Evolutionary conservation across 1,140 invertebrate species (phyloP).

Genomic region (Orchesella cincta): DNA sequence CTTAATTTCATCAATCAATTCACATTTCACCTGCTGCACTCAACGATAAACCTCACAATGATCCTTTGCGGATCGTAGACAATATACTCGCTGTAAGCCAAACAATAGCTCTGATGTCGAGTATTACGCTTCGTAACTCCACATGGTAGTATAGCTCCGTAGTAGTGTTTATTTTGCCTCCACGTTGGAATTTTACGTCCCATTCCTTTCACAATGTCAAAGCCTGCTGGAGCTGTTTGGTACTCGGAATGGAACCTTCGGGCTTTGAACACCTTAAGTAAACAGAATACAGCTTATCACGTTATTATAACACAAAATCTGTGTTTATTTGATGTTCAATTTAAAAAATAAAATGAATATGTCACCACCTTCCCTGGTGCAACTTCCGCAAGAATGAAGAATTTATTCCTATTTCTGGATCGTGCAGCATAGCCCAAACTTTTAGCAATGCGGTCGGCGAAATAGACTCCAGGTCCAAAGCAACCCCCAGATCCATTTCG

Average conservation of each 20-base stretch:
- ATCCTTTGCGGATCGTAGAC: not conserved
- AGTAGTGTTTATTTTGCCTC: not conserved
- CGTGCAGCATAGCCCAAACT: not conserved
- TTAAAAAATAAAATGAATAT: no score
- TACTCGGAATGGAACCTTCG: not conserved
- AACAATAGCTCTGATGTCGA: not conserved
- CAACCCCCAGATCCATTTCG: not conserved
- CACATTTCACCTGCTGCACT: no score
- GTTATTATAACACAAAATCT: no score
- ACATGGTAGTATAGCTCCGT: not conserved
- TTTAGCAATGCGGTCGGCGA: conserved; percentile 1
- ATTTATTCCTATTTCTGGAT: not conserved
- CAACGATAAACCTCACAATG: not conserved
- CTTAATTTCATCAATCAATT: no score
- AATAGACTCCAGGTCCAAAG: not conserved
- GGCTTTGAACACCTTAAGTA: not conserved
- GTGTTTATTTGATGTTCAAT: no score
- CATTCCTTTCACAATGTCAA: not conserved
- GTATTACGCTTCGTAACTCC: not conserved
- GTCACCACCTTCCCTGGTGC: not conserved
- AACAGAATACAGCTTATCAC: no score
- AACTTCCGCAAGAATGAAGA: conserved; percentile 8
- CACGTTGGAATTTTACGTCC: not conserved
- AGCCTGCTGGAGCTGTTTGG: not conserved
- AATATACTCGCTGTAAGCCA: conserved; percentile 1